phyloP scores from a whole-genome alignment of 2,797 vertebrate genomes.

The Ceryle rudis region DNA sequence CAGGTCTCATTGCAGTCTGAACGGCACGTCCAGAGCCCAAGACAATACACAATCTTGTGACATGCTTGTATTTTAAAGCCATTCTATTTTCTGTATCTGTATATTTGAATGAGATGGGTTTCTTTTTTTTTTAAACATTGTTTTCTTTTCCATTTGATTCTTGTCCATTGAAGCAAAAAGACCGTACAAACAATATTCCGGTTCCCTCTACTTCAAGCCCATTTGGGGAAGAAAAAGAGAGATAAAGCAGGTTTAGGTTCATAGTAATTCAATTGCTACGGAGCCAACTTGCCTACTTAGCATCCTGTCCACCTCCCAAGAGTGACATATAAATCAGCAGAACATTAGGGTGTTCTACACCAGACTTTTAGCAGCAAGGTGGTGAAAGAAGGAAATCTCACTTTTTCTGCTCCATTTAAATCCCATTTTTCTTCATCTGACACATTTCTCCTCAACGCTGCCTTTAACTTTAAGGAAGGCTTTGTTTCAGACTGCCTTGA shows the following conservation, averaged over 20 bases:
- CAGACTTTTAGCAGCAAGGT: slow-evolving; percentile 64
- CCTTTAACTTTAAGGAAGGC: neutral
- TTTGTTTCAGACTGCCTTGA: neutral
- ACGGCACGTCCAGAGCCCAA: neutral
- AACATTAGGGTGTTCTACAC: slow-evolving; percentile 14
- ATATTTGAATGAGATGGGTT: neutral
- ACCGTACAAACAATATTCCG: neutral
- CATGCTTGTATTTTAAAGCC: neutral
- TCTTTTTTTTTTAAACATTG: neutral
- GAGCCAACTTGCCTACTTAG: slow-evolving; percentile 19
- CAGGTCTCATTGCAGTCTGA: neutral
- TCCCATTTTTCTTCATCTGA: neutral
- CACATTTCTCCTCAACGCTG: neutral
- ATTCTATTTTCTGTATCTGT: neutral
- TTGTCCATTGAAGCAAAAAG: neutral
- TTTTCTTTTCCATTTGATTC: neutral
- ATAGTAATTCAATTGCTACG: slow-evolving; percentile 6
- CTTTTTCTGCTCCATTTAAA: slow-evolving; percentile 45
- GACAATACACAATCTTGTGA: neutral
- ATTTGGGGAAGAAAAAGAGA: neutral
- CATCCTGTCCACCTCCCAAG: slow-evolving; percentile 17
- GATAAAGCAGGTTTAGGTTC: slow-evolving; percentile 1
- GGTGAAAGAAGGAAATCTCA: slow-evolving; percentile 33
- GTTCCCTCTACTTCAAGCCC: neutral
- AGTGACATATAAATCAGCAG: slow-evolving; percentile 22